Base-by-base conservation (phyloP, 2,113 vertebrate species). In the Suricata suricatta region DNA sequence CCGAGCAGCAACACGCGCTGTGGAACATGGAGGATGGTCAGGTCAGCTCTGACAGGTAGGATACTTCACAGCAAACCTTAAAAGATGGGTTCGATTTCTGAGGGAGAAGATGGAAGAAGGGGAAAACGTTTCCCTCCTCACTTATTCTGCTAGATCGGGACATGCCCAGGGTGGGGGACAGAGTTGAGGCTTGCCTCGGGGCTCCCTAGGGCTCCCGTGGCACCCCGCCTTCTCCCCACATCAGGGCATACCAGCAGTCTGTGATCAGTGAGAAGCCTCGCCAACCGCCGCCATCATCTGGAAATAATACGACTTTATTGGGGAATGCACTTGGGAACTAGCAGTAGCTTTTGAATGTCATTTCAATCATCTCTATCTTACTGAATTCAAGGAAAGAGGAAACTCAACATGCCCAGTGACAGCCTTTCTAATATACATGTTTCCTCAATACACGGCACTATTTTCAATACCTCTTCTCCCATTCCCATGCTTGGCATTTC, bases 311-410 rank as follows among this genome's bases (percentile, higher is more conserved):
- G n/a, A 11, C 25, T 47, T 90, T 52, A 4, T 29, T 25, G 54
- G 13, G 74, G 57, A 52, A 79, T 38, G 83, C 10, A 38, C 29
- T 72, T 35, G 19, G 41, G 33, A 90, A 33, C n/a, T 66, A 41
- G 16, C 35, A 69, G 66, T 38, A 11, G n/a, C 33, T 57, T 88
- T 85, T 84, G 86, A 3, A 6, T 68, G 60, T 92, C 63, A 27
- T 38, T 33, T 80, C 64, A 64, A 0, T 52, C 38, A 83, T 84
- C 33, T 7, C 1, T 29, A 21, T 41, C 47, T 54, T 71, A 71
- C 1, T 64, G 50, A 96, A 81, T 35, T 95, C 25, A 86, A 95
- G 57, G 77, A 72, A 89, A 79, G 25, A 17, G 72, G 81, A 93
- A 85, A 69, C 52, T 77, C 33, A 13, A 0, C 14, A 38, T 84